Percentiles rank a stretch among this genome's conserved stretches.
Conservation (phyloP, 2,888 invertebrate species). For the Pyrochroa serraticornis region DNA sequence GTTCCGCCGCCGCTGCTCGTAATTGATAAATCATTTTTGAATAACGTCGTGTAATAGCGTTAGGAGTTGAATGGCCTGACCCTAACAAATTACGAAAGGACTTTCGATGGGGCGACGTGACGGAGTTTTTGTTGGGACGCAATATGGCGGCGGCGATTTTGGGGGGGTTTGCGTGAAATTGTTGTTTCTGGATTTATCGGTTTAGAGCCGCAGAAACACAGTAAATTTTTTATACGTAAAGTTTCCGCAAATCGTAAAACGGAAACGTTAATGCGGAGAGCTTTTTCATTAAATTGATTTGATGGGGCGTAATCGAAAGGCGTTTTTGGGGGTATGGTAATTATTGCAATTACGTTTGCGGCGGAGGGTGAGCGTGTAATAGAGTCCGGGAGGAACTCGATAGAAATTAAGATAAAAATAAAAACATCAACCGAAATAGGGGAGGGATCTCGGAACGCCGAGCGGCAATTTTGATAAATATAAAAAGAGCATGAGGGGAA, state of each 20-base stretch:
- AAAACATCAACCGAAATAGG: background rate
- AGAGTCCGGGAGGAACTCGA: background rate
- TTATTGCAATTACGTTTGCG: constrained; percentile 2
- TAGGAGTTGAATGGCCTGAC: constrained; percentile 3
- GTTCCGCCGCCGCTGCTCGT: too few relatives aligned
- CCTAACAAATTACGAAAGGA: constrained; percentile 26
- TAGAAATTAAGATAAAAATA: constrained; percentile 10
- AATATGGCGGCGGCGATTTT: constrained; percentile 24
- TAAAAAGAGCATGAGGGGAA: background rate
- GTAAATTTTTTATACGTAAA: constrained; percentile 6
- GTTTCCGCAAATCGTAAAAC: background rate
- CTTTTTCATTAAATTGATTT: constrained; percentile 8
- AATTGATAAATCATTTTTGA: constrained; percentile 4
- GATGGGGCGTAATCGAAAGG: constrained; percentile 7
- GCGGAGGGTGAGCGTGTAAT: constrained; percentile 1
- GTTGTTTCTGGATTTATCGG: constrained; percentile 18
- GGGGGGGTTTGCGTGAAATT: constrained; percentile 14
- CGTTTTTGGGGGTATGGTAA: constrained; percentile 1
- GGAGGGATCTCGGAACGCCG: background rate
- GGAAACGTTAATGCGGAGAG: background rate
- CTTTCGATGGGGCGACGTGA: constrained; percentile 2
- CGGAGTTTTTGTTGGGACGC: constrained; percentile 16
- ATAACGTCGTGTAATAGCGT: background rate
- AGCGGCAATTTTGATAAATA: constrained; percentile 16
- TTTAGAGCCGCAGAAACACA: background rate